Evolutionary conservation across 2,888 invertebrate species (phyloP), one percentile per base, ranked within the genome.

Genomic region (Metallyticus violacea): DNA sequence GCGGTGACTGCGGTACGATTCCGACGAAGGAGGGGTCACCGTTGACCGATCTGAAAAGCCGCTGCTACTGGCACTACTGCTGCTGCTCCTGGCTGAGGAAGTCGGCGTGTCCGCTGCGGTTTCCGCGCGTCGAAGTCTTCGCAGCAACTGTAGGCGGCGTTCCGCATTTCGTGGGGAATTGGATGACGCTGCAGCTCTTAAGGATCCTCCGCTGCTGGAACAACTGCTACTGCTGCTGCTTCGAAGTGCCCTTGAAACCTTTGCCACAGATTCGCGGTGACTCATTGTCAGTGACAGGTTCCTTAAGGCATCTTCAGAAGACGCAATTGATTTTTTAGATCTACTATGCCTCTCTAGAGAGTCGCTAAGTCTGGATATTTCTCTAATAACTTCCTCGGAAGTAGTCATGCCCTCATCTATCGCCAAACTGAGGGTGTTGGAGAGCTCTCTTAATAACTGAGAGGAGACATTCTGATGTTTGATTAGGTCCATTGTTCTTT

Each of bases 281-380:
- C 91, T 91, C 88, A 92, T 88, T 88, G 91, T 92, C 77, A 91
- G 89, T 85, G 92, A 92, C 62, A 92, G 89, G 87, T 91, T 91
- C 79, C 90, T 90, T 90, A 92, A 91, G 86, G 92, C 92, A 80
- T 92, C 91, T 87, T 92, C 92, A 1, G 92, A 91, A 22, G 90
- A 90, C 26, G 27, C 15, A 22, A 1, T 15, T 62, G 15, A 9
- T 62, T 2, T 15, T 62, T 4, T 62, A 4, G 85, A 40, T 7
- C 22, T 2, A 26, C 76, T 26, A 7, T 25, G 78, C n/a, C 40
- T 85, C 9, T 82, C 26, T 85, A 92, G 88, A 9, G 89, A 89
- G 82, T 92, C 91, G 40, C 40, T 62, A 28, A 92, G 88, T 86
- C 91, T 91, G 81, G 91, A 91, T 80, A 92, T 90, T n/a, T 89